Conservation (phyloP, 2,113 vertebrate genomes). For the Nettapus auritus region DNA sequence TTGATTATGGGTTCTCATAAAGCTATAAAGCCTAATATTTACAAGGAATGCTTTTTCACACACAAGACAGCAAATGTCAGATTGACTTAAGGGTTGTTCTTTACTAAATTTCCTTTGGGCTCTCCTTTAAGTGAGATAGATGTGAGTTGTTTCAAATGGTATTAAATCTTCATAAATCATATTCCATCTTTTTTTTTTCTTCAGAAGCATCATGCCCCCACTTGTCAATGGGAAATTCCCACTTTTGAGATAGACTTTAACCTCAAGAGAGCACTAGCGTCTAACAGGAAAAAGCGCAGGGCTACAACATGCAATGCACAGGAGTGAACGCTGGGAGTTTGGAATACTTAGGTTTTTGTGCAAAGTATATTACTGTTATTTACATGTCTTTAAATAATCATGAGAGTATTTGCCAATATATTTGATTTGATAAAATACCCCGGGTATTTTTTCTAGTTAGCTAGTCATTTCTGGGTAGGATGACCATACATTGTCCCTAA, state of each 20-base stretch:
- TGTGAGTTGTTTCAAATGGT: slow-evolving; percentile 14
- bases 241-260: not conserved
- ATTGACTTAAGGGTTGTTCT: slow-evolving; percentile 3
- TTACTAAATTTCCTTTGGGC: slow-evolving; percentile 46
- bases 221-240: not conserved
- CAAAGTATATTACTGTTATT: not conserved
- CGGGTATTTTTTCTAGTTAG: not conserved
- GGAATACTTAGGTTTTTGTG: not conserved
- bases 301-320: not conserved
- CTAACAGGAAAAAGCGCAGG: not conserved
- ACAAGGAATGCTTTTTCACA: not conserved
- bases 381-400: not conserved
- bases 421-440: not conserved
- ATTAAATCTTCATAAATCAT: slow-evolving; percentile 49
- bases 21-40: not conserved
- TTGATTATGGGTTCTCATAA: not conserved
- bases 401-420: not conserved
- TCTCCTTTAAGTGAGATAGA: slow-evolving; percentile 46
- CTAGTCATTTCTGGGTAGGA: too few relatives aligned
- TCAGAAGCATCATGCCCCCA: not conserved
- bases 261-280: not conserved
- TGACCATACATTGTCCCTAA: not conserved
- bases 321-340: not conserved
- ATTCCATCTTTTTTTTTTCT: not conserved
- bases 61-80: slow-evolving; percentile 13